phyloP scores from a whole-genome alignment of 2,888 invertebrate species.

The Malacosoma neustria region DNA sequence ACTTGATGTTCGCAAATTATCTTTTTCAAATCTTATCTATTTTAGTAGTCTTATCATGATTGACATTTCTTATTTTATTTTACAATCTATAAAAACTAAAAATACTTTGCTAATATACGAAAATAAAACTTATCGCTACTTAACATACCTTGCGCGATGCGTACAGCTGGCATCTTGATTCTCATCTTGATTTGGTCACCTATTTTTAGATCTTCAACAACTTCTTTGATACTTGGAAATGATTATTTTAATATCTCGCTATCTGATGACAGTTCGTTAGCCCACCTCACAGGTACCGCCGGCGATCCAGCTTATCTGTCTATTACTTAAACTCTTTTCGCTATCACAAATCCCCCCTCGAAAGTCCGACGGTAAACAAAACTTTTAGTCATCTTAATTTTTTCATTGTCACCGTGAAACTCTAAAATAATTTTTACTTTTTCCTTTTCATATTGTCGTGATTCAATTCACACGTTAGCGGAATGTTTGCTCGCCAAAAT shows the following conservation, averaged over 20 bases:
- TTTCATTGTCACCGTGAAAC: constrained; percentile 30
- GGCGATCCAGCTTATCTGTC: constrained; percentile 64
- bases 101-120: constrained; percentile 3
- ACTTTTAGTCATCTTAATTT: constrained; percentile 50
- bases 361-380: constrained; percentile 57
- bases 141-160: constrained; percentile 96
- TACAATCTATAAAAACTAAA: neutral
- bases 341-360: constrained; percentile 44
- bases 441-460: constrained; percentile 62
- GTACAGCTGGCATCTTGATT: constrained; percentile 98
- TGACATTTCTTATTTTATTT: neutral
- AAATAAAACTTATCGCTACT: constrained; percentile 1
- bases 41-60: neutral
- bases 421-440: constrained; percentile 50
- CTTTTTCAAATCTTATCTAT: no score
- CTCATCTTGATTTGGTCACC: constrained; percentile 88
- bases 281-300: constrained; percentile 69
- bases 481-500: constrained; percentile 48
- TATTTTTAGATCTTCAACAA: constrained; percentile 68
- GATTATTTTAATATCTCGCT: constrained; percentile 52
- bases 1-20: no score
- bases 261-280: constrained; percentile 50
- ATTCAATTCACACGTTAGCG: constrained; percentile 35
- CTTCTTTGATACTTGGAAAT: constrained; percentile 54
- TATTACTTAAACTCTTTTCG: constrained; percentile 48